Base-by-base conservation (phyloP, 2,888 invertebrate species). In the Tetragonisca angustula region DNA sequence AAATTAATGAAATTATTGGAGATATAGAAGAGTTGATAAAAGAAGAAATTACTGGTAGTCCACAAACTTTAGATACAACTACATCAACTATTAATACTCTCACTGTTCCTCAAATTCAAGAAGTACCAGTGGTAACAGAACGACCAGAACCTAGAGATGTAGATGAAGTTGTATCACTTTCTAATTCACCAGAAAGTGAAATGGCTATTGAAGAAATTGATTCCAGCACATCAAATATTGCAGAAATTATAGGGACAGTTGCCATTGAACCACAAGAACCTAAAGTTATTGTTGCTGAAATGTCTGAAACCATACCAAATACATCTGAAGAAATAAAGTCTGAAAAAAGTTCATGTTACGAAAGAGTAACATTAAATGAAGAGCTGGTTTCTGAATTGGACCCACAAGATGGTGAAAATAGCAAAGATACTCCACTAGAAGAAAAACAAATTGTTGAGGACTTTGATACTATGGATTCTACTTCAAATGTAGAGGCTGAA, bases 131-230 rank as follows among this genome's bases (percentile, higher is more conserved):
- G 32, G 87, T 90, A 15, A 82, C 88, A 56, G 91, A 88, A 84
- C 89, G 88, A 78, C 90, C 94, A 49, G 95, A 95, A 90, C 93
- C 94, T 21, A 94, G 95, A 82, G 95, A 95, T 85, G 93, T 95
- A 50, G 95, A 95, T 27, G 95, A 95, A 83, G 92, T 94, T 43
- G 94, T 95, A n/a, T 92, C 95, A 3, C 91, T 94, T 15, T 94
- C 94, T 6, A 94, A 95, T 89, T 95, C 95, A 21, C 95, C 95
- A 0, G 91, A 95, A 59, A 95, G 95, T 19, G 95, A 95, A 90
- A 95, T 95, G 83, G 95, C 95, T 80, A 95, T 95, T 78, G 95
- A 95, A 85, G 95, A 95, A 76, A 95, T 95, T n/a, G 95, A 95
- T 87, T 95, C 95, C 27, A 95, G 95, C 64, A 95, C 95, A 43